A percentile compares a stretch with the other conserved stretches of the same genome.
Evolutionary conservation across 2,888 invertebrate genomes (phyloP).

Genomic region (Nephrotoma appendiculata): DNA sequence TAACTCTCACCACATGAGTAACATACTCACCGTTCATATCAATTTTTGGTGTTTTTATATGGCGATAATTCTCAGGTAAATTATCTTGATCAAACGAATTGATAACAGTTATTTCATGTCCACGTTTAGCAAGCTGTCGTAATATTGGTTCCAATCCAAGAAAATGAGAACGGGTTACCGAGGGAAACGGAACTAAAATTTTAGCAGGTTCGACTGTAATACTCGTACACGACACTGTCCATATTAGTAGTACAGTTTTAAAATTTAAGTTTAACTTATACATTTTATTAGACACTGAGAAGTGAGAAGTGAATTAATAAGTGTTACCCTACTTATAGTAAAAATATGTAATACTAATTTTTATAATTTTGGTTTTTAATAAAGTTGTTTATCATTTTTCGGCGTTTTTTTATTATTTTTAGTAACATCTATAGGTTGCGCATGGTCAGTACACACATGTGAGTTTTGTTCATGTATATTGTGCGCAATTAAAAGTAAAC

Average conservation of each 20-base stretch:
- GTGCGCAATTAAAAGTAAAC: background rate
- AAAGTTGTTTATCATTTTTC: background rate
- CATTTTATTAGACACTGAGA: background rate
- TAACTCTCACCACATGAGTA: background rate
- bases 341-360: background rate
- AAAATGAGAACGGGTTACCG: background rate
- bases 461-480: background rate
- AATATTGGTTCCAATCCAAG: background rate
- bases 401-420: background rate
- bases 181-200: background rate
- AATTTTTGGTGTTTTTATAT: background rate
- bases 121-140: background rate
- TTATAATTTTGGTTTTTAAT: background rate
- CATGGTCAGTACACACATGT: background rate
- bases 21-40: background rate
- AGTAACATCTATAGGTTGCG: background rate
- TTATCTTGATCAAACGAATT: slow-evolving; percentile 1
- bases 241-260: background rate
- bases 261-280: background rate
- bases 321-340: background rate
- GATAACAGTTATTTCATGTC: background rate
- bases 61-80: background rate
- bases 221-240: background rate
- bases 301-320: background rate
- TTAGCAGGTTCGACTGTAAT: background rate